Evolutionary conservation across 1,140 invertebrate genomes (phyloP), one percentile per base, ranked within the genome.

Genomic region (Andricus grossulariae): DNA sequence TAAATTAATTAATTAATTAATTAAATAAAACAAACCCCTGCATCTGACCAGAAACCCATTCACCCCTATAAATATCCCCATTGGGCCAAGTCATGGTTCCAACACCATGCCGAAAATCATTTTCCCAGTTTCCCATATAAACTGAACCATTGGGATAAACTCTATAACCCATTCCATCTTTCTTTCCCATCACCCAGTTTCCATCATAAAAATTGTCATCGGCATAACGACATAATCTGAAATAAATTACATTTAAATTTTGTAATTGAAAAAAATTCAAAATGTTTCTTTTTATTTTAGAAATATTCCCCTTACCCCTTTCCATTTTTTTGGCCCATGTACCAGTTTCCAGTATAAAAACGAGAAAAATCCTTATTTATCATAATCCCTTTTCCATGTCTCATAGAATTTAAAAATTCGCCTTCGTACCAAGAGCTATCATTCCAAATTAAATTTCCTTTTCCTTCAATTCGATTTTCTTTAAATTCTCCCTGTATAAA

Each of bases 351-450:
- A 13, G 85, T 84, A 66, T 93, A 93, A 10, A 91, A 88, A 5
- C 88, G 85, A 80, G 90, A 88, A n/a, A 83, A 87, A 32, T 90
- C 86, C 25, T 89, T 90, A 71, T 93, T 85, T 21, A 93, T 91
- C n/a, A 92, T 90, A 3, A 90, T 81, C 2, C 93, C 93, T 73
- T 85, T 83, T 3, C 93, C 93, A 76, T 94, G 92, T 15, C 93
- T 91, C 75, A 92, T 82, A 74, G 93, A 93, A 13, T 90, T 88
- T 11, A 77, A 73, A 83, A 94, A 93, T 21, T 93, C 89, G 0
- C 93, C 93, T 81, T 93, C 89, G 78, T 93, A 94, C 88, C 90
- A 92, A 15, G 90, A 92, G 52, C 91, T 84, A 81, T 93, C 91
- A 50, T 92, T 45, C 39, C 39, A 45, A 11, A 45, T 11, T 11